Evolutionary conservation across 2,113 vertebrate genomes (phyloP).

Genomic region (Leucopternis melanops): DNA sequence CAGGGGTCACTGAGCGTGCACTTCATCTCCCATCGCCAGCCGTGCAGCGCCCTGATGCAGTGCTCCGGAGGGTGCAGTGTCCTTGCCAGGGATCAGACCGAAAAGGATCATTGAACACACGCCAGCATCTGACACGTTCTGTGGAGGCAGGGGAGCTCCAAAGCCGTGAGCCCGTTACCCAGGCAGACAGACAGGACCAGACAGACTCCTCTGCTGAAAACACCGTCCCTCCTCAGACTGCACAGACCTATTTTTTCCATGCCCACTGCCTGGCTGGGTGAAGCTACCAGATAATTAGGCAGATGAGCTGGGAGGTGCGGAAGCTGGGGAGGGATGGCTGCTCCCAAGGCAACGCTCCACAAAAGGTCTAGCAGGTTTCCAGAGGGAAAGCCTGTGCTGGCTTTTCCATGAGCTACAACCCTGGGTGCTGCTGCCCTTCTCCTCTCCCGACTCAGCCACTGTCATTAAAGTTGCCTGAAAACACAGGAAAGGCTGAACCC

Average conservation of each 20-base stretch:
- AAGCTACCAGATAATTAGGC: neutral
- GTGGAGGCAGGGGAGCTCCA: neutral
- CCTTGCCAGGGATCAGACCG: neutral
- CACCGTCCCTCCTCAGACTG: neutral
- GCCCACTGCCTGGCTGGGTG: neutral
- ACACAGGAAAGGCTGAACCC: neutral
- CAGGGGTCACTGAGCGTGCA: neutral
- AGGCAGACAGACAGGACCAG: neutral
- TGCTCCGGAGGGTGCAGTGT: neutral
- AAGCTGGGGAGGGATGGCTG: neutral
- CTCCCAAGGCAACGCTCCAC: neutral
- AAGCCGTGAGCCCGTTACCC: neutral
- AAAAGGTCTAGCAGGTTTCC: neutral
- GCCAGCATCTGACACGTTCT: neutral
- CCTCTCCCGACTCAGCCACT: neutral
- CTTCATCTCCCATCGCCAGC: neutral
- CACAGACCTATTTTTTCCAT: neutral
- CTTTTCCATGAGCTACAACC: neutral
- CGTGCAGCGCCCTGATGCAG: neutral
- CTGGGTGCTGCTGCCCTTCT: neutral
- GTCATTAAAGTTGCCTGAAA: neutral
- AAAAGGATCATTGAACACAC: fast-evolving
- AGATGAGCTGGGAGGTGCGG: neutral
- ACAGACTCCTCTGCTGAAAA: neutral
- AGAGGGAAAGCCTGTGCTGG: neutral